phyloP scores from a whole-genome alignment of 2,888 invertebrate genomes.

The Trisateles emortualis region DNA sequence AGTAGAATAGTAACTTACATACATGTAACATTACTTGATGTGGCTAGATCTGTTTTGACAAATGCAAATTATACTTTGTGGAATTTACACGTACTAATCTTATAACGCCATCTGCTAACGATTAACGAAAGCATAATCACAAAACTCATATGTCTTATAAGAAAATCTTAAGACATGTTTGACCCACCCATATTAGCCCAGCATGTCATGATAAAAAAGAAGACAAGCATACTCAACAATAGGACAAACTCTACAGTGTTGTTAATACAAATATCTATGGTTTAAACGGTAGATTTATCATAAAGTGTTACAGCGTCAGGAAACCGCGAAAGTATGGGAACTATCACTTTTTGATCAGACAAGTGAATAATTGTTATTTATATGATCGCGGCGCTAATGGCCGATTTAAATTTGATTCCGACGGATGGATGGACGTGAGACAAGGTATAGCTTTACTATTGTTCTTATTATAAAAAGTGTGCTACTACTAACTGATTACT shows the following conservation, averaged over 20 bases:
- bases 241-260: background rate
- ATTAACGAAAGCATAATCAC: too few relatives aligned
- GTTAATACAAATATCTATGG: background rate
- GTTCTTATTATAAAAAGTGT: conserved; percentile 52
- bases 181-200: too few relatives aligned
- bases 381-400: conserved; percentile 33
- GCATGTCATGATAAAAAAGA: too few relatives aligned
- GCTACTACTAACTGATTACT: conserved; percentile 28
- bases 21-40: too few relatives aligned
- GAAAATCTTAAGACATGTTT: too few relatives aligned
- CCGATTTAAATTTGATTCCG: conserved; percentile 30
- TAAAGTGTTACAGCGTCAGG: conserved; percentile 34
- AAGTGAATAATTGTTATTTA: conserved; percentile 27
- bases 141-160: too few relatives aligned
- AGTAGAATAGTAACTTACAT: too few relatives aligned
- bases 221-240: too few relatives aligned
- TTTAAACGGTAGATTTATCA: conserved; percentile 26
- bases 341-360: conserved; percentile 10
- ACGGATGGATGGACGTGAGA: conserved; percentile 12
- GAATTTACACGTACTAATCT: too few relatives aligned
- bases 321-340: conserved; percentile 46
- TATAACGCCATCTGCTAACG: too few relatives aligned
- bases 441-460: conserved; percentile 28
- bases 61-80: too few relatives aligned
- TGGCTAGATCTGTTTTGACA: too few relatives aligned